phyloP scores from a whole-genome alignment of 2,113 vertebrate genomes.

The Microcebus ravelobensis region DNA sequence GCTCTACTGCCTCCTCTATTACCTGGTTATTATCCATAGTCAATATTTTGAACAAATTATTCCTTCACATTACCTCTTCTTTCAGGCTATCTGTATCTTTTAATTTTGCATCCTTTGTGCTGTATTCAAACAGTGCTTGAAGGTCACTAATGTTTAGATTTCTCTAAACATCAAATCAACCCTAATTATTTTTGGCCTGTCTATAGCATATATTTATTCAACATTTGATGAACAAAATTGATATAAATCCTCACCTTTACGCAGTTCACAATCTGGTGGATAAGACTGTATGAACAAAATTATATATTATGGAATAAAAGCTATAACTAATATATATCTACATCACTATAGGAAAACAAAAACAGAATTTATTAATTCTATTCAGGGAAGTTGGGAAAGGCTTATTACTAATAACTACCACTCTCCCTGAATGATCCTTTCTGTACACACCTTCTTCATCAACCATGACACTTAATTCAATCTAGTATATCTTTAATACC shows the following conservation, averaged over 20 bases:
- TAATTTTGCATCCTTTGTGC: neutral
- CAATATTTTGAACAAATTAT: constrained; percentile 57
- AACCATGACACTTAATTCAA: neutral
- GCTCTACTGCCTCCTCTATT: constrained; percentile 37
- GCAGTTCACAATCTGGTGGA: neutral
- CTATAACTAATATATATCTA: neutral
- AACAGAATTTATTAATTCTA: neutral
- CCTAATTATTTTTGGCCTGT: constrained; percentile 27
- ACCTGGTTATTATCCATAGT: constrained; percentile 30
- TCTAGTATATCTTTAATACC: neutral
- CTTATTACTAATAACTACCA: neutral
- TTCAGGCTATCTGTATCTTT: neutral
- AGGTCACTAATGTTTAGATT: neutral
- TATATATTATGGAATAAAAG: neutral
- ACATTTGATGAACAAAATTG: constrained; percentile 10
- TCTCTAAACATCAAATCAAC: constrained; percentile 31
- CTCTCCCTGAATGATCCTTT: neutral
- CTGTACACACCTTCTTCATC: neutral
- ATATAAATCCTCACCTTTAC: neutral
- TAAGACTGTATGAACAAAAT: constrained; percentile 20
- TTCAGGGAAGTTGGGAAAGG: neutral
- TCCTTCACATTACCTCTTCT: constrained; percentile 12
- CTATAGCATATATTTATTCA: constrained; percentile 53
- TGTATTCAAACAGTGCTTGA: neutral
- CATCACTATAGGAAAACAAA: constrained; percentile 1